Evolutionary conservation across 2,888 invertebrate species (phyloP), one percentile per base, ranked within the genome.

Genomic region (Clepsis dumicolana): DNA sequence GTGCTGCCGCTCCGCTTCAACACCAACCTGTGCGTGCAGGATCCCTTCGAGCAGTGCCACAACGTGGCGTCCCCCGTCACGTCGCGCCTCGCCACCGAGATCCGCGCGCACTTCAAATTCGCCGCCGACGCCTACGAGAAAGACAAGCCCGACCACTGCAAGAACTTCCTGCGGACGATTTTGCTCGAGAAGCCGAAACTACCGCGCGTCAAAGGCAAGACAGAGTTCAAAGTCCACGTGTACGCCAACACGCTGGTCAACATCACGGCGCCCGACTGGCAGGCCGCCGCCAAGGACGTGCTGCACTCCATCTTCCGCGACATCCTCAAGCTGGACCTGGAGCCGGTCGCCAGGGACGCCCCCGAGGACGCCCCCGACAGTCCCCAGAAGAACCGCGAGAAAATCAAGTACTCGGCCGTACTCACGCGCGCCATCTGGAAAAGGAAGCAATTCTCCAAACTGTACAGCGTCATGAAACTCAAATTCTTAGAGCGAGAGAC

Each of bases 21-120:
- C n/a, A 85, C 89, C 5, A 38, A 90, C 0, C 82, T 96, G 63
- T 95, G 95, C 75, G 80, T 96, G 0, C 96, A 96, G 85, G 96
- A 96, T 84, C 96, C 96, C 0, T 94, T 96, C 76, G 95, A 96
- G 78, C 94, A 95, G 63, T 90, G 90, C 72, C 93, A 94, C 75
- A 96, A 96, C 77, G 87, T 95, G 3, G 90, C 94, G 0, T 83
- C 84, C 10, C 75, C 83, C 1, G 81, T 94, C 12, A 75, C 79
- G 16, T 41, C 52, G 4, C 77, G 76, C 4, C 72, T 90, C 3
- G 79, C 85, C 0, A 32, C 54, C 0, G 89, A 89, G 4, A 74
- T 92, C 53, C 74, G 71, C 16, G 77, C 78, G 0, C 85, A 74
- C 74, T 76, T 91, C 62, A 78, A 78, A 25, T 86, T 85, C 74